Evolutionary conservation across 1,140 invertebrate genomes (phyloP).

Genomic region (Matsumurasca onukii): DNA sequence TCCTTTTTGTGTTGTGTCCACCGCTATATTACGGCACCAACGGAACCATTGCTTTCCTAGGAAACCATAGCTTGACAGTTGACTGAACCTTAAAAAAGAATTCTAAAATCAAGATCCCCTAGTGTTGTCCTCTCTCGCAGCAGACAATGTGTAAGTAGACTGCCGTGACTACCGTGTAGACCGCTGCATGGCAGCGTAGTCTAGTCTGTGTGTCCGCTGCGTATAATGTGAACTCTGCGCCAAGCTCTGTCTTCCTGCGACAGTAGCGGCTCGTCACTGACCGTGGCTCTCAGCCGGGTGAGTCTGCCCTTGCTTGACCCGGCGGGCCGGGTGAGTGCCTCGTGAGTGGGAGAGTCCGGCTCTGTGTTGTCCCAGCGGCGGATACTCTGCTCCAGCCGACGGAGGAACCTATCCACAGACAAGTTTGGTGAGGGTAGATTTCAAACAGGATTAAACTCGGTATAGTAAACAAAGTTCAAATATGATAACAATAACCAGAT

Average conservation of each 20-base stretch:
- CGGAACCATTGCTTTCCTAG: too few relatives aligned
- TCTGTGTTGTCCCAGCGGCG: slow-evolving; percentile 42
- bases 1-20: too few relatives aligned
- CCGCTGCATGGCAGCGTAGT: too few relatives aligned
- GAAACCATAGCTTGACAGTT: too few relatives aligned
- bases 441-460: background rate
- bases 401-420: slow-evolving; percentile 56
- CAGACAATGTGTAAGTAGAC: too few relatives aligned
- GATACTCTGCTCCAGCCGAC: slow-evolving; percentile 60
- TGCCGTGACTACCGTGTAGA: too few relatives aligned
- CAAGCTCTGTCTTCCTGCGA: slow-evolving; percentile 23
- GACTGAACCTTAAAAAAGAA: too few relatives aligned
- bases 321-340: slow-evolving; percentile 10
- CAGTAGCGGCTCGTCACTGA: slow-evolving; percentile 26
- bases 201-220: slow-evolving; percentile 33
- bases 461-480: background rate
- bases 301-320: background rate
- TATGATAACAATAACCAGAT: background rate
- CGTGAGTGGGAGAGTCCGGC: slow-evolving; percentile 34
- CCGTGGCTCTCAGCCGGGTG: slow-evolving; percentile 12
- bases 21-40: too few relatives aligned
- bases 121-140: too few relatives aligned
- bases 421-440: background rate
- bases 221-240: slow-evolving; percentile 27
- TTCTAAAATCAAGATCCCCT: too few relatives aligned